Evolutionary conservation across 2,797 vertebrate genomes (phyloP), one percentile per base, ranked within the genome.

Genomic region (Atherinosoma microstoma): DNA sequence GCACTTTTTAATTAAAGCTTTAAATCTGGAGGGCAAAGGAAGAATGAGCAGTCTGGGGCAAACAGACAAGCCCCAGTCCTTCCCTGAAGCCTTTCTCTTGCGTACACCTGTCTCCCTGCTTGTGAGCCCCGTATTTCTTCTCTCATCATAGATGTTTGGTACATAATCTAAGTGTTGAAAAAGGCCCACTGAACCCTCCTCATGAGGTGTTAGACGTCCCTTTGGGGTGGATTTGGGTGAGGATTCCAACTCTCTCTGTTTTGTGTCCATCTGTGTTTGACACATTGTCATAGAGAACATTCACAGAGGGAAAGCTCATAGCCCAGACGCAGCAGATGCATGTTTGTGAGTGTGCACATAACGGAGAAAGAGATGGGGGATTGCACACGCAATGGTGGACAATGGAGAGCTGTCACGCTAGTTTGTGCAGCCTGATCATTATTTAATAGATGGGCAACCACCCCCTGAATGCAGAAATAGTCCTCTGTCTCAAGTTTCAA

Each of bases 351-450:
- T 75, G 84, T 70, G 68, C 45, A 63, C 79, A 82, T 66, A 81
- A 87, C 67, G 54, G 76, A 77, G 78, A 87, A 83, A 85, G 84
- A 83, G 80, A 89, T 82, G 80, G 82, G 81, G 88, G 86, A 87
- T 88, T 86, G 84, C 80, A 77, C 88, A 85, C 84, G 87, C 87
- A 93, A 89, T 90, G 91, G 85, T 60, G 73, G 83, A 95, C 93
- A 94, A 94, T 89, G 76, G 91, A 73, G 64, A 92, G 89, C 94
- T 94, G 94, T 95, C 93, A 94, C 92, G 94, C 80, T 93, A 92
- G 91, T 92, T 94, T 93, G 87, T 85, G 91, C 89, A 78, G 91
- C 92, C 92, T 95, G 94, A 94, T 95, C 93, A 95, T 94, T 94
- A 93, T 94, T 95, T 94, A 94, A 95, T 94, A 94, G 94, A 93